Evolutionary conservation across 2,797 vertebrate genomes (phyloP).

Genomic region (Notamacropus eugenii): DNA sequence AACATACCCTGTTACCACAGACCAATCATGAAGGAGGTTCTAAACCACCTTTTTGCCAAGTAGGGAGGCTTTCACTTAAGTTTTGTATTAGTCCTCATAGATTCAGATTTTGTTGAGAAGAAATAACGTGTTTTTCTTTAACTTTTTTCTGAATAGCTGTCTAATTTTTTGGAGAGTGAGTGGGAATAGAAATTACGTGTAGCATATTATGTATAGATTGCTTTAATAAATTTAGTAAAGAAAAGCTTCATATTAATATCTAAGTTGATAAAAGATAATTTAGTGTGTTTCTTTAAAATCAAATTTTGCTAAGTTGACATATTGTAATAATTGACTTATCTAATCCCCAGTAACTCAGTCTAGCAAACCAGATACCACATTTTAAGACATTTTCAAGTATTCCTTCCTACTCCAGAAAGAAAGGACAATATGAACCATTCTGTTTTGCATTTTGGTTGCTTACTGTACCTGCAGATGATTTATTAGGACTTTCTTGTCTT

Average conservation of each 20-base stretch:
- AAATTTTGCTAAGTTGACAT: constrained; percentile 22
- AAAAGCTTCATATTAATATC: neutral
- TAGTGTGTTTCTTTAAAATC: constrained; percentile 27
- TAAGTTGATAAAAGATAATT: constrained; percentile 49
- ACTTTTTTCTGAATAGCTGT: constrained; percentile 46
- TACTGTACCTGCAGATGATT: neutral
- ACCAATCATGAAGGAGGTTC: constrained; percentile 53
- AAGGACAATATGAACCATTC: neutral
- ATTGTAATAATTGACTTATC: constrained; percentile 31
- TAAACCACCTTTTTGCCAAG: constrained; percentile 12
- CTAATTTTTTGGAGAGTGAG: neutral
- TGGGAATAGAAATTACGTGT: constrained; percentile 27
- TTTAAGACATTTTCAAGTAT: constrained; percentile 37
- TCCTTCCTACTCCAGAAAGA: constrained; percentile 21
- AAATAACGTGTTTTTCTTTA: constrained; percentile 42
- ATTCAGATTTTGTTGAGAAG: constrained; percentile 31
- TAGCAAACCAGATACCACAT: neutral
- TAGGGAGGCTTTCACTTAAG: constrained; percentile 35
- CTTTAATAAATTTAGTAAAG: constrained; percentile 41
- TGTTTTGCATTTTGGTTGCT: constrained; percentile 20
- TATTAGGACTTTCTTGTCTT: neutral
- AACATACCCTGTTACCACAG: constrained; percentile 57
- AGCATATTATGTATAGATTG: constrained; percentile 16
- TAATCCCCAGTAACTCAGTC: constrained; percentile 34
- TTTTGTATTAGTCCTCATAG: neutral